Evolutionary conservation across 2,113 vertebrate species (phyloP), one percentile per base, ranked within the genome.

Genomic region (Hiodon tergisus): DNA sequence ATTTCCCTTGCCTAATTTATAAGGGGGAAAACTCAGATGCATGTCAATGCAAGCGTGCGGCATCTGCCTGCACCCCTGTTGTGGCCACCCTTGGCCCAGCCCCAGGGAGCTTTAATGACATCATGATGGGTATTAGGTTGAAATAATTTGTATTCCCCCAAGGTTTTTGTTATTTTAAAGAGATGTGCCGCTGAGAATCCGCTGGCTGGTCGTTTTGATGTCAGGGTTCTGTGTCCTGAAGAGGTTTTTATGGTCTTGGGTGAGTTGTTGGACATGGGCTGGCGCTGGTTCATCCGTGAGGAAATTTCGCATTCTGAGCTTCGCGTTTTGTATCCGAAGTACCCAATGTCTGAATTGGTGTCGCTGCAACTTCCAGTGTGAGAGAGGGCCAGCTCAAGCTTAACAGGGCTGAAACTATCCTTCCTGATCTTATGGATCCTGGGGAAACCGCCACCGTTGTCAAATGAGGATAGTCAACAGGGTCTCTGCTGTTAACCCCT

Each of bases 401-500:
- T 7, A 66, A 75, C 46, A 47, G 47, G 76, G 67, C 69, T 78
- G 79, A 68, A 81, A 84, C 83, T 79, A 84, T 77, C 81, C 54
- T 10, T 70, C 79, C 76, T 87, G 83, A 90, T 87, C 84, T 70
- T 54, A 54, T 82, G 71, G 84, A 78, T 82, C 73, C 79, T 76
- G 80, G 65, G 62, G 78, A 85, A 74, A 77, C 79, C 76, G 78
- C 73, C 51, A 55, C 83, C 83, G 81, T 80, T 77, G 70, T 31
- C 31, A 31, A 31, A 0, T 31, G 75, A 81, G 72, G 67, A 78
- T 83, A 83, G 86, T 86, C 87, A 90, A 85, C 83, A 89, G 87
- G 87, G 84, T 83, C 80, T 58, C 58, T 67, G 78, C 75, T 82
- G 85, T 81, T 73, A 78, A 77, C 81, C 66, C 76, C 65, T 75